Percentiles rank a stretch among this genome's conserved stretches.
Conservation (phyloP, 2,797 vertebrate genomes). For the Benthosema pterotum region DNA sequence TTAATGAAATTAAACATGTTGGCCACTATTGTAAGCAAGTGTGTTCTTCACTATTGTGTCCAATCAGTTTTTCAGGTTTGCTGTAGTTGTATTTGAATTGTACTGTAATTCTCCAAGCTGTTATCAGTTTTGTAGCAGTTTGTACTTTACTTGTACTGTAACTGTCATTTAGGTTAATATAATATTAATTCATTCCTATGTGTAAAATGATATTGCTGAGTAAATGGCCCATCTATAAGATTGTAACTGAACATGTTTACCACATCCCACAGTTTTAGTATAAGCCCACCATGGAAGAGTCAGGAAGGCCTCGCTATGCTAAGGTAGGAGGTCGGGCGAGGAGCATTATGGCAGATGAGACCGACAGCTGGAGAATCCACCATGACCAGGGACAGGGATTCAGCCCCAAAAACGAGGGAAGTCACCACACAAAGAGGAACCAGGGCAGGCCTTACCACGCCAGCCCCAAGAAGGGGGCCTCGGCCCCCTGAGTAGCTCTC, state of each 20-base stretch:
- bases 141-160: no score
- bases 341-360: slow-evolving; percentile 67
- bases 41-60: no score
- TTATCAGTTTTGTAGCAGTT: no score
- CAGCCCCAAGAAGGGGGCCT: slow-evolving; percentile 79
- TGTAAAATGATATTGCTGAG: no score
- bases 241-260: slow-evolving; percentile 2
- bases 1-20: no score
- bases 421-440: slow-evolving; percentile 77
- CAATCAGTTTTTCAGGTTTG: no score
- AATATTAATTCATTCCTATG: no score
- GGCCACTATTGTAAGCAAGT: no score
- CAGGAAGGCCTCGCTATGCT: slow-evolving; percentile 75
- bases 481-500: slow-evolving; percentile 73
- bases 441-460: slow-evolving; percentile 66
- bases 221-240: no score
- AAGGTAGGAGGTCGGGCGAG: slow-evolving; percentile 77
- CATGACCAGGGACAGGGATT: slow-evolving; percentile 76
- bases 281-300: slow-evolving; percentile 84
- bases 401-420: slow-evolving; percentile 78
- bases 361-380: slow-evolving; percentile 77
- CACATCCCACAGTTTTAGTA: slow-evolving; percentile 64
- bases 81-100: no score
- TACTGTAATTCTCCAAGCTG: no score
- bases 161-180: no score